phyloP scores from a whole-genome alignment of 2,888 invertebrate genomes.

The Aleiodes leptofemur region DNA sequence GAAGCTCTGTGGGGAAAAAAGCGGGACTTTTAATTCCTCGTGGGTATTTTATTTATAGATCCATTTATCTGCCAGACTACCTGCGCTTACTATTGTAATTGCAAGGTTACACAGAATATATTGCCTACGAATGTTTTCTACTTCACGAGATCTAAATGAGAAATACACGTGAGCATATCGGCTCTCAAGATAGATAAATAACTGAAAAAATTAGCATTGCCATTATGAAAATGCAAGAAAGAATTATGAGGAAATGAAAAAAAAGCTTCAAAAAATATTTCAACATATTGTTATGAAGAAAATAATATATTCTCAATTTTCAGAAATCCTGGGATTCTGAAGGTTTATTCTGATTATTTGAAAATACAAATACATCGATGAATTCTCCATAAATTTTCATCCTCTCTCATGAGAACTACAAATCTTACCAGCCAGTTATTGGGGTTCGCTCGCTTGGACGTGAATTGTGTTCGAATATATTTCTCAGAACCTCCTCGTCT shows the following conservation, averaged over 20 bases:
- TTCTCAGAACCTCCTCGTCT: conserved; percentile 36
- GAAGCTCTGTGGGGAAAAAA: conserved; percentile 27
- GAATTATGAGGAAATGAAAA: neutral
- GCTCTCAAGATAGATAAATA: conserved; percentile 51
- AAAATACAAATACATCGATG: conserved; percentile 64
- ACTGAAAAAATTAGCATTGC: no score
- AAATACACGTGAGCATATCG: conserved; percentile 47
- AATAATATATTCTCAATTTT: no score
- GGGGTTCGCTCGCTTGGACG: conserved; percentile 67
- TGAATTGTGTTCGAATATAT: conserved; percentile 61
- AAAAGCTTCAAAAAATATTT: neutral
- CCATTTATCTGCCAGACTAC: conserved; percentile 52
- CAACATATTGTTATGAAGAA: neutral
- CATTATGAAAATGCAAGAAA: neutral
- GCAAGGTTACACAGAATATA: conserved; percentile 54
- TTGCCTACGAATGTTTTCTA: conserved; percentile 40
- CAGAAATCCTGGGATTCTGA: no score
- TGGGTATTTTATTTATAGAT: conserved; percentile 54
- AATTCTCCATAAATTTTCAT: conserved; percentile 67
- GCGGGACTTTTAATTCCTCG: conserved; percentile 56
- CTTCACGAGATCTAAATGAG: conserved; percentile 38
- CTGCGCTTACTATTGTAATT: conserved; percentile 54
- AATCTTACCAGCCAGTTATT: conserved; percentile 67
- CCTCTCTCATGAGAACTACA: conserved; percentile 64
- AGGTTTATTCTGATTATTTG: neutral